Percentiles rank a stretch among this genome's conserved stretches.
Conservation (phyloP, 2,113 vertebrate species). For the Antennarius striatus region DNA sequence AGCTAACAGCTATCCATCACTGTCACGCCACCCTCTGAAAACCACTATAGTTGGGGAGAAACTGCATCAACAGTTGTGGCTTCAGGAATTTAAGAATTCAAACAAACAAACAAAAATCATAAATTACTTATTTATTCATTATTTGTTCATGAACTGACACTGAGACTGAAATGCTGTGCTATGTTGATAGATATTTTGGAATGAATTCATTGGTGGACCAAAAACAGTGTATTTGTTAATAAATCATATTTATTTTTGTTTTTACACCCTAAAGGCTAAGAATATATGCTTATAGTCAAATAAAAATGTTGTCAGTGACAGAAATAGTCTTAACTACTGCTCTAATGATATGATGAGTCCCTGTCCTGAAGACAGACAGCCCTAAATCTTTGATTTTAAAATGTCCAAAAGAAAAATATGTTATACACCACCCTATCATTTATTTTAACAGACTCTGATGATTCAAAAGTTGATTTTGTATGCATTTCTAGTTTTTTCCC, state of each 20-base stretch:
- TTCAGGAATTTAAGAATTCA: conserved; percentile 38
- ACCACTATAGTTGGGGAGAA: conserved; percentile 40
- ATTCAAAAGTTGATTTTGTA: too few relatives aligned
- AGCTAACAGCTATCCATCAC: conserved; percentile 80
- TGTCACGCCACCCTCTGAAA: conserved; percentile 69
- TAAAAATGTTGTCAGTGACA: background rate
- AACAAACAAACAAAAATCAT: background rate
- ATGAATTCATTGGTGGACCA: conserved; percentile 31
- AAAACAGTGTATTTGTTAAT: conserved; percentile 30
- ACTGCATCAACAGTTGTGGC: conserved; percentile 35
- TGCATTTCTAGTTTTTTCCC: too few relatives aligned
- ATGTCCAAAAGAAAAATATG: too few relatives aligned
- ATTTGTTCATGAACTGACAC: conserved; percentile 1
- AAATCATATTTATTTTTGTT: conserved; percentile 38
- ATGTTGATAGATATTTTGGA: conserved; percentile 31
- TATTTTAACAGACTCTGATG: too few relatives aligned
- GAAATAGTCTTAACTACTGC: too few relatives aligned
- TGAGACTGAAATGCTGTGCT: conserved; percentile 26
- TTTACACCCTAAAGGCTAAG: conserved; percentile 24
- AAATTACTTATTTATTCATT: background rate
- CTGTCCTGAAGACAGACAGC: too few relatives aligned
- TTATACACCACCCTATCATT: too few relatives aligned
- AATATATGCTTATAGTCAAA: conserved; percentile 9
- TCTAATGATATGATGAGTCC: too few relatives aligned
- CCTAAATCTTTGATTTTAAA: too few relatives aligned